These are phyloP conservation scores for Propithecus deckenii DNA, from an alignment of 2,797 vertebrate genomes.

Conservation along the genomic window DNA sequence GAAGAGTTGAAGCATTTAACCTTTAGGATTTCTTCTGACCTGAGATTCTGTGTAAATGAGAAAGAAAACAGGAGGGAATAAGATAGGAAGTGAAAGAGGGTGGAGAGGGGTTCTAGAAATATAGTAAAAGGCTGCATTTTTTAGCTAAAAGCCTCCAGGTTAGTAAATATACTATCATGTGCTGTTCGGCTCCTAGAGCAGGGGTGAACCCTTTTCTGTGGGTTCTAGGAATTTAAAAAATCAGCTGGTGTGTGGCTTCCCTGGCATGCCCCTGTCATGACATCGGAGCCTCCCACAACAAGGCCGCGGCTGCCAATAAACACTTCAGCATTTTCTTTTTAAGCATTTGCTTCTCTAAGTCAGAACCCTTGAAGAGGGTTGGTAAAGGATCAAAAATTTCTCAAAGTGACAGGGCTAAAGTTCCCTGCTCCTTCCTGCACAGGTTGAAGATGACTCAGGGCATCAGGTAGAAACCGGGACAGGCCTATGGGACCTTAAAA, in stretches of 20 bases:
- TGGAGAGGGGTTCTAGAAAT: not conserved
- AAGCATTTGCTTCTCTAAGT: not conserved
- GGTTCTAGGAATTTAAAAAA: slow-evolving; percentile 28
- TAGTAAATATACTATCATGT: not conserved
- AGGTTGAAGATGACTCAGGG: not conserved
- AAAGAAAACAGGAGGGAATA: not conserved
- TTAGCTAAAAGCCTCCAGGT: not conserved
- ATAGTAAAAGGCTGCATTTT: not conserved
- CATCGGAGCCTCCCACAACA: not conserved
- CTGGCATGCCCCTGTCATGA: not conserved
- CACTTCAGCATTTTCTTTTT: slow-evolving; percentile 59
- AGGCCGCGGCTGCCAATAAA: not conserved
- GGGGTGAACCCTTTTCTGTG: not conserved
- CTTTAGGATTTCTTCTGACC: not conserved
- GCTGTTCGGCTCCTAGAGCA: not conserved
- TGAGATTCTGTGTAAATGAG: not conserved
- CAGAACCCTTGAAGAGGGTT: not conserved
- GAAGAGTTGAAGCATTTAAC: not conserved
- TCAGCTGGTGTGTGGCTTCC: not conserved
- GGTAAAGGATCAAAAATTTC: not conserved
- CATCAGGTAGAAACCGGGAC: not conserved
- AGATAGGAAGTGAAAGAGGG: not conserved
- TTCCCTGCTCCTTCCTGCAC: not conserved
- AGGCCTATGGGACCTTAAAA: not conserved
- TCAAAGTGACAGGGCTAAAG: not conserved